phyloP scores from a whole-genome alignment of 2,113 vertebrate species.

The Panthera leo region DNA sequence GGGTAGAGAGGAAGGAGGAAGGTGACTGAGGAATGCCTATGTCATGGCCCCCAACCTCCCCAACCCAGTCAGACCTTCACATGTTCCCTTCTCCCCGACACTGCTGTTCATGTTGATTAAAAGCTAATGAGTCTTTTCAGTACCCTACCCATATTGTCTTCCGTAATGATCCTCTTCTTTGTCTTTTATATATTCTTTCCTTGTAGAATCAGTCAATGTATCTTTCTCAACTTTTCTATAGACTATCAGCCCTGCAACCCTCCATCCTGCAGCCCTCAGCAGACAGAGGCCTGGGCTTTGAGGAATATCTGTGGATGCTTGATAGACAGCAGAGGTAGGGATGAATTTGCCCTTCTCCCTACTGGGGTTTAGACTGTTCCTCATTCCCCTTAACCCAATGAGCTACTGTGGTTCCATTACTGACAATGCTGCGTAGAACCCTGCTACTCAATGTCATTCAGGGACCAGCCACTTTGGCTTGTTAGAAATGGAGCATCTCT shows the following conservation, averaged over 20 bases:
- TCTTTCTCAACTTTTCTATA: conserved; percentile 18
- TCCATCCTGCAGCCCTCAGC: background rate
- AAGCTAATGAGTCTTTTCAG: background rate
- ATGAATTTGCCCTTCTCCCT: background rate
- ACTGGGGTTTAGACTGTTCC: background rate
- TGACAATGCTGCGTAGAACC: background rate
- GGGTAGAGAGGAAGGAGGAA: background rate
- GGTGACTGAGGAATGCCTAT: background rate
- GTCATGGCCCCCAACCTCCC: background rate
- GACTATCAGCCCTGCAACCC: background rate
- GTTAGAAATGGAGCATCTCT: background rate
- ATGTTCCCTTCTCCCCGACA: accelerated
- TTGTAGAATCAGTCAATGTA: background rate
- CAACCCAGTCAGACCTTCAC: background rate
- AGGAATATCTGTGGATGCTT: background rate
- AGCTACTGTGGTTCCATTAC: background rate
- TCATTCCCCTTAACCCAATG: background rate
- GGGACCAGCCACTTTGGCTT: background rate
- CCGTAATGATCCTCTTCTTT: background rate
- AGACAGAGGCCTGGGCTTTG: background rate
- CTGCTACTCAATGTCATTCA: background rate
- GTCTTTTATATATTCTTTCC: background rate
- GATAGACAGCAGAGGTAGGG: background rate
- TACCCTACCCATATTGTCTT: background rate
- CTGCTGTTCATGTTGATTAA: background rate